Percentiles rank a stretch among this genome's conserved stretches.
Evolutionary conservation across 1,140 invertebrate species (phyloP).

Genomic region (Hypothenemus hampei): DNA sequence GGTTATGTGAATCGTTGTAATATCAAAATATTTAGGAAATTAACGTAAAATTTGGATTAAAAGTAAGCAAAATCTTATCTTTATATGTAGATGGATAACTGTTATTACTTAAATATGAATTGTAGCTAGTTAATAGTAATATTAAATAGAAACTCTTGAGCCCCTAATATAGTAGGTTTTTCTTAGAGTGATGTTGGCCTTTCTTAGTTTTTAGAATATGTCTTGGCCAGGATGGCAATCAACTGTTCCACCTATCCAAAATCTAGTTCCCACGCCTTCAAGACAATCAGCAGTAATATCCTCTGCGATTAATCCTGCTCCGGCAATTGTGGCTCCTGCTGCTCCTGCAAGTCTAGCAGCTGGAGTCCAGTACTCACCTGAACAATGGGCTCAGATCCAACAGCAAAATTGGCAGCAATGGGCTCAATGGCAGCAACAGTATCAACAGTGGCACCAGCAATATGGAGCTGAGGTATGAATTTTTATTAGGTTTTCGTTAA

Average conservation of each 20-base stretch:
- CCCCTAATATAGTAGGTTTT: too few relatives aligned
- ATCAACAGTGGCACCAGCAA: conserved; percentile 76
- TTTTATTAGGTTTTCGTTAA: neutral
- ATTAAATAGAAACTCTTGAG: too few relatives aligned
- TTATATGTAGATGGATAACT: too few relatives aligned
- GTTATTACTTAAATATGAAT: too few relatives aligned
- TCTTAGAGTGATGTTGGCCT: too few relatives aligned
- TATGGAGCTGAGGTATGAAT: conserved; percentile 67
- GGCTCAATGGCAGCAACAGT: conserved; percentile 79
- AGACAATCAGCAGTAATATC: conserved; percentile 16
- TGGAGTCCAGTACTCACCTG: conserved; percentile 59
- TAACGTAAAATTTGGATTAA: too few relatives aligned
- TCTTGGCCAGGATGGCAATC: conserved; percentile 2
- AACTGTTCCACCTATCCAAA: conserved; percentile 2
- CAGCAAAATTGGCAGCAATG: conserved; percentile 80
- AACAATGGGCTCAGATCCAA: conserved; percentile 61
- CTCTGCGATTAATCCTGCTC: conserved; percentile 18
- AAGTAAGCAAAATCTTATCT: too few relatives aligned
- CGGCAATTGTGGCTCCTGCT: conserved; percentile 6
- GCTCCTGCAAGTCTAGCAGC: conserved; percentile 39
- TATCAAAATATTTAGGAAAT: too few relatives aligned
- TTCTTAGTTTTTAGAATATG: too few relatives aligned
- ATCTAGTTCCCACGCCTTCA: conserved; percentile 10
- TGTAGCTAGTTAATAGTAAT: too few relatives aligned
- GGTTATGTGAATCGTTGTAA: too few relatives aligned